Base-by-base conservation (phyloP, 2,888 invertebrate genomes). In the Psylliodes chrysocephalus region DNA sequence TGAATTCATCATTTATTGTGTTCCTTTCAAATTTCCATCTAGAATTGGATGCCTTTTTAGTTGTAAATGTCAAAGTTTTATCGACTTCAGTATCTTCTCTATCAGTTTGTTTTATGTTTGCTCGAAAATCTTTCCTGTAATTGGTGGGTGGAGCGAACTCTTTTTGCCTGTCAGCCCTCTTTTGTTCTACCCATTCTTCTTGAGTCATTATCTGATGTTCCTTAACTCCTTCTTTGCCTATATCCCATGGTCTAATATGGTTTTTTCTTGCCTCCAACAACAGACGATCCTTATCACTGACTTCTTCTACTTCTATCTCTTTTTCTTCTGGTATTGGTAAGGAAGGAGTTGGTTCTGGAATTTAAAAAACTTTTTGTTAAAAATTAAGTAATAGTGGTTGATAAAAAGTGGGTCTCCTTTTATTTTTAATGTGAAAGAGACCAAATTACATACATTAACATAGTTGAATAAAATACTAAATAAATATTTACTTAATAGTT, bases 61-160 rank as follows among this genome's bases (percentile, higher is more conserved):
- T 77, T 2, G 80, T 78, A 63, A 81, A 82, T 65, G 73, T 79
- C 22, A 82, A 70, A 14, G 73, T 54, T 38, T 47, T 44, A n/a
- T 46, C 35, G 33, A 18, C 10, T 30, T 35, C 38, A 22, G 14
- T 10, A 7, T 63, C 63, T 30, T 60, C 56, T 22, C 33, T 33
- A 25, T 15, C 12, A 33, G 38, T 40, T 10, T 30, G 49, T 60
- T 61, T 57, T 14, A 52, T 35, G 2, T 33, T 40, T 53, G 63
- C 62, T 46, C 71, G 67, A 53, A 72, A 73, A 46, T 76, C 71
- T 49, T 66, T 68, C 35, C 66, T 66, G 56, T 75, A 78, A 2
- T 65, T 19, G 8, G 65, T 53, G 1, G 86, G 86, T 2, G 95
- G 95, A 0, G 93, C 95, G 82, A 96, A 96, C 79, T 95, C 94